Evolutionary conservation across 1,140 invertebrate genomes (phyloP).

Genomic region (Anoplophora glabripennis): DNA sequence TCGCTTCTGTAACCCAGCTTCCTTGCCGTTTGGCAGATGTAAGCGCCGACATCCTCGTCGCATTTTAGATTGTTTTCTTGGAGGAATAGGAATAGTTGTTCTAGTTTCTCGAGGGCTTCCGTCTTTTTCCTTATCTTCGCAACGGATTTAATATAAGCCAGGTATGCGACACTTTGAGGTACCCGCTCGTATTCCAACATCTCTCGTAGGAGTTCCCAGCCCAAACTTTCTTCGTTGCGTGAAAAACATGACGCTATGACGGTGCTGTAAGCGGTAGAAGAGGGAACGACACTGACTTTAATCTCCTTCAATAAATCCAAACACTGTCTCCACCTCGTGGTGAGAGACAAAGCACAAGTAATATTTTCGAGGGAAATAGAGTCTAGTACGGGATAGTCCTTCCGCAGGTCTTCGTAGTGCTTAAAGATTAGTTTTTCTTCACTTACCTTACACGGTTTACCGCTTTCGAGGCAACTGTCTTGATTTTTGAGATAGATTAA

Average conservation of each 20-base stretch:
- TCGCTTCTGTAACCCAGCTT: slow-evolving; percentile 3
- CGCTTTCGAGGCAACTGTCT: slow-evolving; percentile 18
- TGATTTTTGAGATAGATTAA: slow-evolving; percentile 51
- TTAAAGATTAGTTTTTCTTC: slow-evolving; percentile 21
- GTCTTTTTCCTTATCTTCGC: slow-evolving; percentile 15
- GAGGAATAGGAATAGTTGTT: slow-evolving; percentile 32
- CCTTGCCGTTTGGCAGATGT: slow-evolving; percentile 19
- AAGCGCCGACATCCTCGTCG: slow-evolving; percentile 1
- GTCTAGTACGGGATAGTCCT: slow-evolving; percentile 59
- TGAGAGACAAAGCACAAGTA: slow-evolving; percentile 59
- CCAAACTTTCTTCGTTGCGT: slow-evolving; percentile 54
- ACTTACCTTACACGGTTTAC: slow-evolving; percentile 9
- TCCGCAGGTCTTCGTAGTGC: slow-evolving; percentile 50
- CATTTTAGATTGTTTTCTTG: slow-evolving; percentile 27
- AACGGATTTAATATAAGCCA: slow-evolving; percentile 28
- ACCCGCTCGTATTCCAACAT: slow-evolving; percentile 38
- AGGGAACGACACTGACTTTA: slow-evolving; percentile 47
- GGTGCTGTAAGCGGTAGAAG: slow-evolving; percentile 47
- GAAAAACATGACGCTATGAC: slow-evolving; percentile 56
- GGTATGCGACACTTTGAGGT: slow-evolving; percentile 19
- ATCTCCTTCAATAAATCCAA: slow-evolving; percentile 59
- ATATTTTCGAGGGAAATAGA: slow-evolving; percentile 55
- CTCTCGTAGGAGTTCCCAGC: slow-evolving; percentile 54
- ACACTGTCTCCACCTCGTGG: slow-evolving; percentile 60
- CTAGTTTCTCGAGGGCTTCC: slow-evolving; percentile 20